These are phyloP conservation scores for Zenarchopterus dispar DNA, from an alignment of 2,797 vertebrate genomes.

Conservation along the genomic window DNA sequence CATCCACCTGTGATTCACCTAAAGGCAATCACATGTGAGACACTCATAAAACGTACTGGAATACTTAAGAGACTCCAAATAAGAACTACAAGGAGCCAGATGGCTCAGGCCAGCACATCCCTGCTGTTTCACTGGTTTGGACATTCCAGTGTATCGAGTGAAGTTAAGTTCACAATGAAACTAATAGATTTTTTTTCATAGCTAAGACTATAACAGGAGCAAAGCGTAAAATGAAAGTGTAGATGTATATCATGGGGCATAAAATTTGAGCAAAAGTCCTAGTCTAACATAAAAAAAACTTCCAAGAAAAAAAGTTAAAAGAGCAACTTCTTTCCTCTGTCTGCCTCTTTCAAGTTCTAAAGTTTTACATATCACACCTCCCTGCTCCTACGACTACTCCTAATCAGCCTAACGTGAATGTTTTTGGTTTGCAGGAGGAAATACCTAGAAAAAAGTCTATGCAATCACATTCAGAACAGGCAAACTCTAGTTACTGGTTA, in stretches of 20 bases:
- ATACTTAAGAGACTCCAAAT: slow-evolving; percentile 38
- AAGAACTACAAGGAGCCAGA: slow-evolving; percentile 33
- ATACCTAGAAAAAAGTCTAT: too few relatives aligned
- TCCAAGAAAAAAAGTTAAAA: neutral
- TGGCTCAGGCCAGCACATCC: slow-evolving; percentile 25
- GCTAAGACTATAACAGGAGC: neutral
- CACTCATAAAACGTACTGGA: slow-evolving; percentile 41
- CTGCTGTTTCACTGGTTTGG: slow-evolving; percentile 17
- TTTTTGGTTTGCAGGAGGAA: too few relatives aligned
- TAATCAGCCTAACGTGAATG: too few relatives aligned
- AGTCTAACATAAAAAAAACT: neutral
- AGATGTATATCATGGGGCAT: too few relatives aligned
- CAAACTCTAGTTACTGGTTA: too few relatives aligned
- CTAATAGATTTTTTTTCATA: slow-evolving; percentile 7
- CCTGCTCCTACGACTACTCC: too few relatives aligned
- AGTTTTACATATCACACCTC: too few relatives aligned
- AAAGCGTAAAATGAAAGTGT: neutral
- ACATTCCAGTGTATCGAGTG: neutral
- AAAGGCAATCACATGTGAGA: slow-evolving; percentile 39
- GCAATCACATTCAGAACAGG: too few relatives aligned
- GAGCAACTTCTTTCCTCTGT: too few relatives aligned
- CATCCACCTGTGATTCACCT: slow-evolving; percentile 50
- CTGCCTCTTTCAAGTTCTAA: too few relatives aligned
- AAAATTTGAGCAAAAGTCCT: neutral
- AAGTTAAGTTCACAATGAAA: slow-evolving; percentile 3